Evolutionary conservation across 2,888 invertebrate species (phyloP), one percentile per base, ranked within the genome.

Genomic region (Labia minor): DNA sequence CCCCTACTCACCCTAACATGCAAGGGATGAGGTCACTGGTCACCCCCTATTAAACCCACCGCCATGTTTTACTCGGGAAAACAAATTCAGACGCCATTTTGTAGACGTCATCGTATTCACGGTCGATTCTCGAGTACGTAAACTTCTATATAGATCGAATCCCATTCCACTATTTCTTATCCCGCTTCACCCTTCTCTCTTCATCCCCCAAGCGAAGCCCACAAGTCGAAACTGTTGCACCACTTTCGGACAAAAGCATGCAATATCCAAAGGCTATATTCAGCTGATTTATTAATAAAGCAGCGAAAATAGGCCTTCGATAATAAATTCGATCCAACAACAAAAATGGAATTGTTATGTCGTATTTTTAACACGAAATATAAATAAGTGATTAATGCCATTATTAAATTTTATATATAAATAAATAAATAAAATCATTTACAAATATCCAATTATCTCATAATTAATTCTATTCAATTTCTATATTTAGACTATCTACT

Each of bases 191-290:
- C n/a, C n/a, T n/a, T n/a, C n/a, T n/a, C n/a, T n/a, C n/a, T n/a
- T n/a, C n/a, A n/a, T n/a, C n/a, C n/a, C n/a, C n/a, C n/a, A n/a
- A n/a, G n/a, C n/a, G n/a, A n/a, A 26, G 8, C 26, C 26, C 26
- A 3, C 26, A 26, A 26, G 26, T 8, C 26, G 49, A 49, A 49
- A 49, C 49, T 49, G 49, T 49, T 49, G 49, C 49, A 49, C 49
- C 49, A 49, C 49, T 49, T 49, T 49, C n/a, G 49, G 49, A 49
- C 49, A 49, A 49, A 49, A 49, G 49, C 49, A 49, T 49, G 49
- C 49, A 49, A 49, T 4, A 4, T 16, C 3, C 26, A 8, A 6
- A 8, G 14, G 49, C 49, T 49, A 49, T 49, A 49, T 49, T 49
- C 49, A 49, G 49, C 49, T 49, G 49, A 49, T 49, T 49, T 49